Conservation (phyloP, 2,113 vertebrate species). For the Glareola pratincola region DNA sequence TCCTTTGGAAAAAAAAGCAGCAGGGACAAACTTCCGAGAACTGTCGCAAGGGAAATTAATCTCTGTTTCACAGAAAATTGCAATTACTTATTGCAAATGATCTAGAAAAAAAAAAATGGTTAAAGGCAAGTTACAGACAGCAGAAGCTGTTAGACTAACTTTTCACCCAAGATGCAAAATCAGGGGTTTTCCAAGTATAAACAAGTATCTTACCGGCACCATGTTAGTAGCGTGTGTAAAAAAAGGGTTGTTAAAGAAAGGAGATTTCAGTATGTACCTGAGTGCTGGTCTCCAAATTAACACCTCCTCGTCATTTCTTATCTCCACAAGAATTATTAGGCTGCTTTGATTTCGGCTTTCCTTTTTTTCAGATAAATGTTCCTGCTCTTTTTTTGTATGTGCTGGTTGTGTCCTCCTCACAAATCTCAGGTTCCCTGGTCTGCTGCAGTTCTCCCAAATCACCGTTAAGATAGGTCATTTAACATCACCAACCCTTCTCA, state of each 20-base stretch:
- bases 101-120: not conserved
- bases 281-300: not conserved
- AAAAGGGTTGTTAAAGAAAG: not conserved
- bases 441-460: not conserved
- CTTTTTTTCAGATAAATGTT: not conserved
- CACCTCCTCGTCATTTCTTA: not conserved
- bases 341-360: not conserved
- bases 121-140: not conserved
- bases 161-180: not conserved
- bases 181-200: not conserved
- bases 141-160: not conserved
- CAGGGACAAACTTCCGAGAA: not conserved
- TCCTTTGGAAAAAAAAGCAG: not conserved
- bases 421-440: not conserved
- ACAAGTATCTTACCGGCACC: not conserved
- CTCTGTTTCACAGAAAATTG: not conserved
- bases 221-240: not conserved
- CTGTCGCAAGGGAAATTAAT: not conserved
- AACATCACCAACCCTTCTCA: not conserved
- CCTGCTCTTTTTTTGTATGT: not conserved
- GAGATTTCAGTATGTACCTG: not conserved
- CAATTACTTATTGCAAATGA: not conserved
- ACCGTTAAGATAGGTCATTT: not conserved
- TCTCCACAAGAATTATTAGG: not conserved
- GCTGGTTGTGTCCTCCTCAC: not conserved